These are phyloP conservation scores for Neoascia interrupta DNA, from an alignment of 2,888 invertebrate species.

Conservation along the genomic window DNA sequence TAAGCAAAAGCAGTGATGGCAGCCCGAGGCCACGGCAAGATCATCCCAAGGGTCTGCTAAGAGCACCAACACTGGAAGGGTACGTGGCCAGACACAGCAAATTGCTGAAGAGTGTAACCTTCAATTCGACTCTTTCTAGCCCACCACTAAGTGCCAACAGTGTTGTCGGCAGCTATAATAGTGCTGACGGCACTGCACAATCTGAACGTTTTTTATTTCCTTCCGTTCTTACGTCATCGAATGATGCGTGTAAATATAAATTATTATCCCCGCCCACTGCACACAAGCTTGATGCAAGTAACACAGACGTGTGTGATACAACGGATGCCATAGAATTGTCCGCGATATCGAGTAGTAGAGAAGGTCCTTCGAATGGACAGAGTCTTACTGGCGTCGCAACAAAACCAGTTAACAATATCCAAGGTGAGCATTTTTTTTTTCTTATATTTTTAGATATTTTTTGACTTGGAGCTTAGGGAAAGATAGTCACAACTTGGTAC, in stretches of 20 bases:
- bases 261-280: slow-evolving; percentile 55
- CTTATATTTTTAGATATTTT: background rate
- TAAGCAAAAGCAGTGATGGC: slow-evolving; percentile 83
- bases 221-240: slow-evolving; percentile 57
- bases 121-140: slow-evolving; percentile 91
- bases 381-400: slow-evolving; percentile 22
- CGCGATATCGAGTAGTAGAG: background rate
- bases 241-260: slow-evolving; percentile 63
- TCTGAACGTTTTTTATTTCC: slow-evolving; percentile 65
- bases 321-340: slow-evolving; percentile 30
- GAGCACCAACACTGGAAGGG: slow-evolving; percentile 92
- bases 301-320: slow-evolving; percentile 25
- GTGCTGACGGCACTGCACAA: slow-evolving; percentile 66
- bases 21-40: slow-evolving; percentile 71
- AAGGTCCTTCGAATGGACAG: slow-evolving; percentile 39
- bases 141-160: slow-evolving; percentile 83
- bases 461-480: too few species aligned
- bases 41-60: slow-evolving; percentile 86
- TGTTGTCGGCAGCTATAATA: slow-evolving; percentile 58
- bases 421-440: slow-evolving; percentile 28
- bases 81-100: slow-evolving; percentile 93
- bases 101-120: slow-evolving; percentile 93
- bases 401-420: slow-evolving; percentile 55
- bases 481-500: too few species aligned
- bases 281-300: slow-evolving; percentile 38